Evolutionary conservation across 2,797 vertebrate species (phyloP).

Genomic region (Otus scops): DNA sequence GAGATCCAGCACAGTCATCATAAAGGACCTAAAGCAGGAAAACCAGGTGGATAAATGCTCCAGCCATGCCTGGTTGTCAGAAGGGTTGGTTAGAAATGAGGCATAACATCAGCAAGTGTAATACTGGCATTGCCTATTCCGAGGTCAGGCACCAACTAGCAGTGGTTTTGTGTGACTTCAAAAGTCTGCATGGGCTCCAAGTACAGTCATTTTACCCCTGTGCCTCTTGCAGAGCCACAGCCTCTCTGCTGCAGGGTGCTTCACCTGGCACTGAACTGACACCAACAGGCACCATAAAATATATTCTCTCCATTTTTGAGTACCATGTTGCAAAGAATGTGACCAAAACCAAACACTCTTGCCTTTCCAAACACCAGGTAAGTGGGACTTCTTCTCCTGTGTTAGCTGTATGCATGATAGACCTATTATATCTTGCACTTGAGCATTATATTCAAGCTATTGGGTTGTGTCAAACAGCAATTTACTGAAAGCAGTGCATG

Average conservation of each 20-base stretch:
- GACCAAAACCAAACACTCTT: neutral
- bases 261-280: neutral
- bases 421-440: neutral
- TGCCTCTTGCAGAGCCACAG: neutral
- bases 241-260: neutral
- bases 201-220: no score
- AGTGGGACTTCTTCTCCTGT: no score
- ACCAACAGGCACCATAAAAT: fast-evolving
- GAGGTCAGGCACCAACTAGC: neutral
- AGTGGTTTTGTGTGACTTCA: neutral
- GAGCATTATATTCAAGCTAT: neutral
- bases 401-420: neutral
- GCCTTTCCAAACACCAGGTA: neutral
- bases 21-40: neutral
- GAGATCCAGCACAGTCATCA: neutral
- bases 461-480: neutral
- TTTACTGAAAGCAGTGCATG: neutral
- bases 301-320: neutral
- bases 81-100: neutral
- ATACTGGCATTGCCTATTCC: neutral
- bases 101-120: fast-evolving
- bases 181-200: neutral
- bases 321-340: neutral
- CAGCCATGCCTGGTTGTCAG: neutral
- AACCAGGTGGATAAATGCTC: neutral